Evolutionary conservation across 2,113 vertebrate genomes (phyloP).

Genomic region (Corydoras maculifer): DNA sequence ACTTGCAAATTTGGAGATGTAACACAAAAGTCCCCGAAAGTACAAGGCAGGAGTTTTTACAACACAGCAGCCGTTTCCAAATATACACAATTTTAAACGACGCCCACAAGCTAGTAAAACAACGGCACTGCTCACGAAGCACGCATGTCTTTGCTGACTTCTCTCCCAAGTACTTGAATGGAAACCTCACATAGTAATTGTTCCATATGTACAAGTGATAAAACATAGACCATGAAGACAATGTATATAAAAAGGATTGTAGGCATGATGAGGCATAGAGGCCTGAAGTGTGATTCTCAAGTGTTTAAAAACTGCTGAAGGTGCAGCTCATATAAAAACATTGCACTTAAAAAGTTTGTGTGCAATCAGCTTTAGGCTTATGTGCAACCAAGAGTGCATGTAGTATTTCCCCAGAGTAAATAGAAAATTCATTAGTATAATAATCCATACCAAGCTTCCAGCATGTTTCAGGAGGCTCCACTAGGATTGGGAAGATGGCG

Average conservation of each 20-base stretch:
- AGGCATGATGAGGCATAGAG: slow-evolving; percentile 9
- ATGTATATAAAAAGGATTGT: slow-evolving; percentile 18
- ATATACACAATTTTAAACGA: slow-evolving; percentile 19
- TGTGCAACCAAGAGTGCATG: slow-evolving; percentile 6
- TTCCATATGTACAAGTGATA: neutral
- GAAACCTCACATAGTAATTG: neutral
- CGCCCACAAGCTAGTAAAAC: neutral
- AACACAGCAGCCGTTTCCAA: slow-evolving; percentile 20
- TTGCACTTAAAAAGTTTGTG: slow-evolving; percentile 14
- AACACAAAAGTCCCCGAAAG: neutral
- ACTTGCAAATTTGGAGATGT: neutral
- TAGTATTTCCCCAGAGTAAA: slow-evolving; percentile 24
- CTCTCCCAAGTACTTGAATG: neutral
- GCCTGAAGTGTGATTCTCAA: neutral
- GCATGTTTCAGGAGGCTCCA: slow-evolving; percentile 3
- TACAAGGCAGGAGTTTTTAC: neutral
- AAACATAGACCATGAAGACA: neutral
- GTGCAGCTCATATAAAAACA: slow-evolving; percentile 5
- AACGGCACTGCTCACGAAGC: neutral
- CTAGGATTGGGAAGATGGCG: neutral
- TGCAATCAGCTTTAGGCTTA: slow-evolving; percentile 6
- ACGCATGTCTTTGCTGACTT: neutral
- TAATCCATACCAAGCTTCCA: slow-evolving; percentile 14
- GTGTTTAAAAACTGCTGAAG: neutral
- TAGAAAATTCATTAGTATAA: slow-evolving; percentile 12